Evolutionary conservation across 2,888 invertebrate genomes (phyloP).

Genomic region (Rosalia funebris): DNA sequence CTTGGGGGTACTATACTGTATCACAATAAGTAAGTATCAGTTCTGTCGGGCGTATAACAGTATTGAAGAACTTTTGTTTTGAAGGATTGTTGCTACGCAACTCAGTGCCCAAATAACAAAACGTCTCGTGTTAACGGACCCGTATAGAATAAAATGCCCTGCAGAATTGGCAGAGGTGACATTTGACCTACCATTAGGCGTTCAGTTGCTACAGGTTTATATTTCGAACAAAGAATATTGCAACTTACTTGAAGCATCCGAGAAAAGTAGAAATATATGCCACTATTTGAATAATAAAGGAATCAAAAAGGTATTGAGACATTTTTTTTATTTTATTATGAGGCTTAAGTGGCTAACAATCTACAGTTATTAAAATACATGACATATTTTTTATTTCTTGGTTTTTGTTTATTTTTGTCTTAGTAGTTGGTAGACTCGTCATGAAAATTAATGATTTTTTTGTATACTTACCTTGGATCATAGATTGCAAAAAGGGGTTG

Average conservation of each 20-base stretch:
- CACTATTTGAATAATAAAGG: slow-evolving; percentile 49
- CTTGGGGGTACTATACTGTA: slow-evolving; percentile 87
- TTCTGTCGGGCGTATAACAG: slow-evolving; percentile 16
- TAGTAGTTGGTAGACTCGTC: too few relatives aligned
- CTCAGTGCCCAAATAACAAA: slow-evolving; percentile 79
- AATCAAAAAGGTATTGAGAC: slow-evolving; percentile 54
- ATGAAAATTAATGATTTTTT: too few relatives aligned
- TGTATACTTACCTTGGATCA: too few relatives aligned
- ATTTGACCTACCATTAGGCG: slow-evolving; percentile 82
- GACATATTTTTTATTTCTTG: too few relatives aligned
- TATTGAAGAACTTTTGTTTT: slow-evolving; percentile 37
- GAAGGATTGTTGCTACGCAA: slow-evolving; percentile 84
- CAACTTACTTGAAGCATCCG: slow-evolving; percentile 65
- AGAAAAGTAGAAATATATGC: slow-evolving; percentile 61
- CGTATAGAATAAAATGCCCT: slow-evolving; percentile 83
- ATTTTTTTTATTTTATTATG: too few relatives aligned
- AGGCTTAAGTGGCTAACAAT: too few relatives aligned
- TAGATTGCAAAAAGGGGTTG: too few relatives aligned
- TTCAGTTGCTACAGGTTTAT: slow-evolving; percentile 82
- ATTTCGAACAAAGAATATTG: slow-evolving; percentile 73
- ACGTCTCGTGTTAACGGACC: slow-evolving; percentile 83
- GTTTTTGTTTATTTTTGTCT: too few relatives aligned
- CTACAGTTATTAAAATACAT: too few relatives aligned
- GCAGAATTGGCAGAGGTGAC: slow-evolving; percentile 74
- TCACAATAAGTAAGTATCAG: slow-evolving; percentile 82